These are phyloP conservation scores for Cyprinodon brontotheroides DNA, from an alignment of 2,113 vertebrate genomes.

Conservation along the genomic window DNA sequence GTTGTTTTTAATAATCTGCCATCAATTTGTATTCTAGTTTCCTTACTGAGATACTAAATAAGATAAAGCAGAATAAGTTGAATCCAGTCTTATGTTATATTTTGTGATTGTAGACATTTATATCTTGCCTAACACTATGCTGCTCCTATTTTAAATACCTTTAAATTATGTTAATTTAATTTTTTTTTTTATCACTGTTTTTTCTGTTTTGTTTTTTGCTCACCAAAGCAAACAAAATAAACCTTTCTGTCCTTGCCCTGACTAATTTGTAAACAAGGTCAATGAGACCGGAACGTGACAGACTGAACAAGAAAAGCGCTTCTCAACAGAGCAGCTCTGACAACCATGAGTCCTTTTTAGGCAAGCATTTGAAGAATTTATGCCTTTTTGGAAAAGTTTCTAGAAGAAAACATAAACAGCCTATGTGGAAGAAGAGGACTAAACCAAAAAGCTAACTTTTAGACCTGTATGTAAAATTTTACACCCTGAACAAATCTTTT, in stretches of 20 bases:
- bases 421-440: no score
- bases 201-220: background rate
- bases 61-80: no score
- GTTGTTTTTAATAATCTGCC: background rate
- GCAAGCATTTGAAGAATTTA: background rate
- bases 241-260: background rate
- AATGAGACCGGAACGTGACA: background rate
- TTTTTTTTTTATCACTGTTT: no score
- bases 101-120: background rate
- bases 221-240: background rate
- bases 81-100: background rate
- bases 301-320: background rate
- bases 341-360: background rate
- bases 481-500: background rate
- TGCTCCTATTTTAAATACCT: background rate
- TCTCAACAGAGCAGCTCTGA: background rate
- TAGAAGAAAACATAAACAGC: background rate
- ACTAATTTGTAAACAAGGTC: background rate
- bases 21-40: background rate
- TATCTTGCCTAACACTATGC: background rate
- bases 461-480: no score
- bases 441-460: background rate
- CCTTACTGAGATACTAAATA: background rate
- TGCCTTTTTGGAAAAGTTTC: background rate
- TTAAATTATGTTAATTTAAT: background rate